phyloP scores from a whole-genome alignment of 2,113 vertebrate species.

The Thymallus thymallus region DNA sequence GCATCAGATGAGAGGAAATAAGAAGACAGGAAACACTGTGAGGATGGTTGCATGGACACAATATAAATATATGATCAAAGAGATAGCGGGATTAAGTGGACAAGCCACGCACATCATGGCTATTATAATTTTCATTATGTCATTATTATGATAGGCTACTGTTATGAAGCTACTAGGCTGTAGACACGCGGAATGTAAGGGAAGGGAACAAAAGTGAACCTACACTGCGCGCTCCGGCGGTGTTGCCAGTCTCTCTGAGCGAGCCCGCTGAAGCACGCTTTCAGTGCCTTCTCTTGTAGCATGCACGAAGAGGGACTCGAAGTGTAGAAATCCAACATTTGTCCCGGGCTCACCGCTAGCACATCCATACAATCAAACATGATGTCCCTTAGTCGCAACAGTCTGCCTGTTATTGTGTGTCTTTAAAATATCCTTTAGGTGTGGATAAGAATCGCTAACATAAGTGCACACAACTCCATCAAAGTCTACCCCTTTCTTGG shows the following conservation, averaged over 20 bases:
- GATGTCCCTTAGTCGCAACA: conserved; percentile 73
- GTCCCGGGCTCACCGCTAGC: conserved; percentile 93
- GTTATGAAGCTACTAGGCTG: too few relatives aligned
- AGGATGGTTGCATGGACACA: not conserved
- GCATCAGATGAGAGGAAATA: not conserved
- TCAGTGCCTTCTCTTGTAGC: conserved; percentile 97
- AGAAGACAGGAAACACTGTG: not conserved
- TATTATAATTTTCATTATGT: too few relatives aligned
- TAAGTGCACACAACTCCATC: conserved; percentile 93
- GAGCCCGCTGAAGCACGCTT: conserved; percentile 97
- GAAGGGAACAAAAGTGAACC: conserved; percentile 74
- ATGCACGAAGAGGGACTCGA: conserved; percentile 91
- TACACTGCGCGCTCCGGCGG: conserved; percentile 97
- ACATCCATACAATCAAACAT: conserved; percentile 99
- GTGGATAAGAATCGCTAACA: conserved; percentile 79
- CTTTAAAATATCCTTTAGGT: conserved; percentile 78
- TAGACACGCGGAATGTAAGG: conserved; percentile 8
- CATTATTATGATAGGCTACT: too few relatives aligned
- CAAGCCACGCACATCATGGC: too few relatives aligned
- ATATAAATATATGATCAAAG: not conserved
- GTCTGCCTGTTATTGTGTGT: not conserved
- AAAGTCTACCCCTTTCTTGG: conserved; percentile 87
- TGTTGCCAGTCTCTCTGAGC: conserved; percentile 93
- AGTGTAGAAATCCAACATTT: conserved; percentile 99
- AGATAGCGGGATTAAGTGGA: too few relatives aligned